Percentiles rank a stretch among this genome's conserved stretches.
Evolutionary conservation across 2,113 vertebrate species (phyloP).

Genomic region (Pampusana beccarii): DNA sequence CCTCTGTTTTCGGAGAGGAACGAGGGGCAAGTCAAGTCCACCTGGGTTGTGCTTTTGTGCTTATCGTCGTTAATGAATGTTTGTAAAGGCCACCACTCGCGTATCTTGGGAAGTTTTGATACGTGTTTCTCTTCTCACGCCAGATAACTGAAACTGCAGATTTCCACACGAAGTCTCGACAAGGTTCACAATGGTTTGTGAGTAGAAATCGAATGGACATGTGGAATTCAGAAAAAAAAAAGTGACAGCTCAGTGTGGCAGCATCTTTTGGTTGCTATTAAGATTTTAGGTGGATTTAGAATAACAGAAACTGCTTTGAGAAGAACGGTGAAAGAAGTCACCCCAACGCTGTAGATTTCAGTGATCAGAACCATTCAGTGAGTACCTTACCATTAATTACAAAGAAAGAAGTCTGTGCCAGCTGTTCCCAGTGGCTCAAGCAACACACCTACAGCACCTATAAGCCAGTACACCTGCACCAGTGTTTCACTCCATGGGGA

Average conservation of each 20-base stretch:
- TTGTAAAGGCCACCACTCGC: too few species aligned
- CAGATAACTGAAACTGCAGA: neutral
- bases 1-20: neutral
- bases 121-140: neutral
- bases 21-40: neutral
- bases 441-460: neutral
- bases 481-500: neutral
- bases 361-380: neutral
- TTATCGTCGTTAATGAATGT: rapidly evolving
- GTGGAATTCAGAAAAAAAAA: neutral
- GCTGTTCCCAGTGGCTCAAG: neutral
- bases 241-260: neutral
- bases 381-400: neutral
- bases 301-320: neutral
- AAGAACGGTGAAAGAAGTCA: neutral
- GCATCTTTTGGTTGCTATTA: neutral
- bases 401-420: neutral
- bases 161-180: neutral
- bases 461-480: neutral
- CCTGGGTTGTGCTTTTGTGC: too few species aligned
- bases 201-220: neutral
- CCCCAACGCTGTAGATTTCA: neutral
- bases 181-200: neutral
- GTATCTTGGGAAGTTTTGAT: rapidly evolving
- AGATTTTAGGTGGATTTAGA: neutral